Base-by-base conservation (phyloP, 2,113 vertebrate genomes). In the Anhinga anhinga region DNA sequence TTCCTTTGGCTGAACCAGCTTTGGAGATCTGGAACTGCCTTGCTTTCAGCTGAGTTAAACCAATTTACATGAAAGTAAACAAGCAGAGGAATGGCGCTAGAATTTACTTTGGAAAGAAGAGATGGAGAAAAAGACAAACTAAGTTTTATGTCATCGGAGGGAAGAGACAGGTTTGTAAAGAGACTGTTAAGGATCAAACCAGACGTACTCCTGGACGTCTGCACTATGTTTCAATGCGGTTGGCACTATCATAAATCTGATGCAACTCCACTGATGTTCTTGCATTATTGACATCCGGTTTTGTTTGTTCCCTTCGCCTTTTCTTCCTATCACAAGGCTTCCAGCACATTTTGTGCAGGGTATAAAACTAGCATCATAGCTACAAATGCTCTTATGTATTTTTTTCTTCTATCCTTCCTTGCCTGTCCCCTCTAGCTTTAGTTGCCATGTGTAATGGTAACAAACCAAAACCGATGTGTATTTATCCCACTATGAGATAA, bases 151-250 rank as follows among this genome's bases (percentile, higher is more conserved):
- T 79, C 14, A 10, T 5, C 5, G 10, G 72, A 59, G 45, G n/a
- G 12, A n/a, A 76, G 62, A 80, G 42, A 5, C 26, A 40, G 7
- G 7, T 72, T 55, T 61, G 26, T 34, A 11, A 66, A 90, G 36
- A 44, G 26, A 26, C 13, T 50, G 16, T 30, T 30, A 13, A 53
- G 34, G 13, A 11, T 62, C 25, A 36, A 55, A 52, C 9, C n/a
- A 23, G 15, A 9, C 0, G 0, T 23, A 5, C 58, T 90, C 21
- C 22, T 56, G 9, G 66, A 53, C 23, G 17, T n/a, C 38, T 62
- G 10, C 15, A 2, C 34, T 36, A 12, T 7, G 4, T 52, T 86
- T 56, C 42, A 29, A 10, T 1, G 0, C 40, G 23, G 8, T 34
- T 91, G 81, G 58, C 9, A 1, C 65, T 38, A 0, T 10, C 0